A percentile compares a stretch with the other conserved stretches of the same genome.
Conservation (phyloP, 2,888 invertebrate genomes). For the Coelinius sp. region DNA sequence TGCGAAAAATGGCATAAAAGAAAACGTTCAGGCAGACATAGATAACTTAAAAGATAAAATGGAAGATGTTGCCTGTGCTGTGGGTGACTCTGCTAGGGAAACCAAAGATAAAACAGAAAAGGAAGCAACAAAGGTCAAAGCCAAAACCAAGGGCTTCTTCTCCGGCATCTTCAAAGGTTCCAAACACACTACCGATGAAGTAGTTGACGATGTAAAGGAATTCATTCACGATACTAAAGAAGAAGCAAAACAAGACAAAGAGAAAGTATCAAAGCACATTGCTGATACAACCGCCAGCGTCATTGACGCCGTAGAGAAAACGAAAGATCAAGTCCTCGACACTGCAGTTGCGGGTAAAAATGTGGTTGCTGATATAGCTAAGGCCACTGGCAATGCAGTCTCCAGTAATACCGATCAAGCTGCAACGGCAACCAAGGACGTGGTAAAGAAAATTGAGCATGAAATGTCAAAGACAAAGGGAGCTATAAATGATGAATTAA, state of each 20-base stretch:
- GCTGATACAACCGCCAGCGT: conserved; percentile 29
- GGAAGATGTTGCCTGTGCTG: conserved; percentile 53
- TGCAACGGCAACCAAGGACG: conserved; percentile 65
- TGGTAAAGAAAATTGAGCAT: conserved; percentile 46
- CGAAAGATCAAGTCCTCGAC: conserved; percentile 47
- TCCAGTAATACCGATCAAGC: conserved; percentile 40
- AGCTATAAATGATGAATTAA: conserved; percentile 54
- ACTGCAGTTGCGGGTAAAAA: conserved; percentile 50
- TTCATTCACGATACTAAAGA: conserved; percentile 36
- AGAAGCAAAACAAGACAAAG: conserved; percentile 47
- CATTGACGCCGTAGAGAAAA: conserved; percentile 34
- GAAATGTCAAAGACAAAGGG: conserved; percentile 50
- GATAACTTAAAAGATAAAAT: background rate
- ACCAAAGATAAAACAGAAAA: conserved; percentile 40
- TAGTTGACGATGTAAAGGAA: conserved; percentile 52
- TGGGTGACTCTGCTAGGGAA: conserved; percentile 39
- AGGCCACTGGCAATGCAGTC: conserved; percentile 39
- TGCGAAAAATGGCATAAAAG: conserved; percentile 40
- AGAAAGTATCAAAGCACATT: conserved; percentile 44
- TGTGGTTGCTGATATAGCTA: conserved; percentile 23
- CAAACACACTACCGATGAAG: conserved; percentile 51
- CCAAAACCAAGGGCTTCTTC: conserved; percentile 45
- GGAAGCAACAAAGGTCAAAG: conserved; percentile 41
- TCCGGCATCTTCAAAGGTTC: conserved; percentile 53
- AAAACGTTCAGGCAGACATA: conserved; percentile 41